Base-by-base conservation (phyloP, 2,113 vertebrate genomes). In the Gobio gobio region DNA sequence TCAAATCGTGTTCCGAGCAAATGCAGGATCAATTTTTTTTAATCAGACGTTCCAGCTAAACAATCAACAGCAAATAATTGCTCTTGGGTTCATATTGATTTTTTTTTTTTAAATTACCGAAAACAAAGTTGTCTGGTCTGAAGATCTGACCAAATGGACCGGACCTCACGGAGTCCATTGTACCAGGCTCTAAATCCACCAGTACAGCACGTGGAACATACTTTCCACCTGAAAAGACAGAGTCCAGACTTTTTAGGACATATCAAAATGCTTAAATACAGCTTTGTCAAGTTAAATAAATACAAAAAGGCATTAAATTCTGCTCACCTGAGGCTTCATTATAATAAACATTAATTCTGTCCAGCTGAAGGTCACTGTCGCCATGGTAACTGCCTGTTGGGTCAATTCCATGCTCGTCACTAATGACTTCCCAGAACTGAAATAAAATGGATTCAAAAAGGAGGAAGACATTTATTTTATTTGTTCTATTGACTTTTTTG, bases 71-170 rank as follows among this genome's bases (percentile, higher is more conserved):
- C 6, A 10, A 8, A 49, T 45, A 33, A 10, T 20, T 0, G 3
- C 16, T 36, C 20, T 22, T 0, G n/a, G 20, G 22, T 4, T 16
- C 24, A 13, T 20, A 33, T 40, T 40, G 40, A 40, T 29, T 20
- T 8, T 51, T 5, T 16, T 47, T 47, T 3, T 12, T 16, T 14
- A 20, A 12, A 45, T 86, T 77, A 90, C 90, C 90, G 40, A 90
- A 90, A 20, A 90, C 90, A 73, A 90, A 90, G 86, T 91, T 91
- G 64, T 91, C 90, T 59, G 90, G 88, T 33, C 90, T 86, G 82
- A 91, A 91, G 61, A 91, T 86, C 59, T 91, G 88, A 4, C 90
- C 90, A 59, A 89, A 91, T 24, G 90, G 90, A 22, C 90, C 90
- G 12, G 90, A 91, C 40, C 90, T 84, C 54, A 91, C 88, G 0